These are phyloP conservation scores for Cryptus viduatorius DNA, from an alignment of 2,888 invertebrate species.

Conservation along the genomic window DNA sequence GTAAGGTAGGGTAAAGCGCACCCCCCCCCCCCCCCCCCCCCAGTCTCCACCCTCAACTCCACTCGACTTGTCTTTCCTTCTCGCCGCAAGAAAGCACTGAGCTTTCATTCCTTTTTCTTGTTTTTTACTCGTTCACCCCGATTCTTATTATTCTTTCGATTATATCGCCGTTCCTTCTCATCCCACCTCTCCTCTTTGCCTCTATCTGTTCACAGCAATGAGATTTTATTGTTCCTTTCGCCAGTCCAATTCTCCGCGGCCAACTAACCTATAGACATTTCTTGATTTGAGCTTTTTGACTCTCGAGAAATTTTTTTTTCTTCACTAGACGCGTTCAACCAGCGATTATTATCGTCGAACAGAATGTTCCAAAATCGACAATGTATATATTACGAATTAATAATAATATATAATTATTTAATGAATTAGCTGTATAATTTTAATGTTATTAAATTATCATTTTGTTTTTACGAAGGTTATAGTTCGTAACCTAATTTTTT, in stretches of 20 bases:
- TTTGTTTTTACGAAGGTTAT: no score
- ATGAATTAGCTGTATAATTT: no score
- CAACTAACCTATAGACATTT: slow-evolving; percentile 36
- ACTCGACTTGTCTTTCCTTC: slow-evolving; percentile 6
- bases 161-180: slow-evolving; percentile 25
- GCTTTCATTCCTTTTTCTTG: slow-evolving; percentile 33
- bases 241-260: slow-evolving; percentile 35
- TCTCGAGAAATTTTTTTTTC: slow-evolving; percentile 15
- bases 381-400: background rate
- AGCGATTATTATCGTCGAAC: background rate
- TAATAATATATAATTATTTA: no score
- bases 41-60: background rate
- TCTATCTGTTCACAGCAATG: slow-evolving; percentile 40
- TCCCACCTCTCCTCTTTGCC: background rate
- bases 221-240: slow-evolving; percentile 57
- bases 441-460: no score
- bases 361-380: background rate
- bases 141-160: slow-evolving; percentile 59
- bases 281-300: background rate
- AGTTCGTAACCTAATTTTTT: no score
- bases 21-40: no score
- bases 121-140: slow-evolving; percentile 22
- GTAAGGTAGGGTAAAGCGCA: slow-evolving; percentile 8
- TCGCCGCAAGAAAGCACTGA: slow-evolving; percentile 12
- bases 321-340: background rate